Conservation (phyloP, 2,888 invertebrate genomes). For the Crossocerus cetratus region DNA sequence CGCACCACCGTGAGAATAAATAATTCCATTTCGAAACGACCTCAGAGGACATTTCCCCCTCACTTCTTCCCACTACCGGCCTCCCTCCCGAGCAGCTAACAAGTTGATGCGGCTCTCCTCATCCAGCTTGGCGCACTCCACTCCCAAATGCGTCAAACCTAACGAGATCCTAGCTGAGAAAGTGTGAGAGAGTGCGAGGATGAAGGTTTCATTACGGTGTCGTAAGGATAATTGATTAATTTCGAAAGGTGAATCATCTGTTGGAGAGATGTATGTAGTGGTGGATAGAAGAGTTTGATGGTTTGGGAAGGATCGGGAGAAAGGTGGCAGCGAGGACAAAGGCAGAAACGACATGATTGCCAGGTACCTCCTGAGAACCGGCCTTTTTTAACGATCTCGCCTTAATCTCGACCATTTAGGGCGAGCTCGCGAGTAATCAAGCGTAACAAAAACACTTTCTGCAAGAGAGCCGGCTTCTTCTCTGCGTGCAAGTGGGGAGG, state of each 20-base stretch:
- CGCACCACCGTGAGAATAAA: slow-evolving; percentile 56
- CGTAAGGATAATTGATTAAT: not conserved
- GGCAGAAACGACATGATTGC: slow-evolving; percentile 20
- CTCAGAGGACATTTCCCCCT: not conserved
- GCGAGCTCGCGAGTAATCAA: slow-evolving; percentile 26
- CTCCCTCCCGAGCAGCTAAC: too few relatives aligned
- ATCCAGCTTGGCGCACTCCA: too few relatives aligned
- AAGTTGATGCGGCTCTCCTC: too few relatives aligned
- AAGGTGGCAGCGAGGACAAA: slow-evolving; percentile 2
- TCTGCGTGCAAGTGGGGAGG: slow-evolving; percentile 3
- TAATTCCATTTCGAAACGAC: slow-evolving; percentile 61
- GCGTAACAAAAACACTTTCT: slow-evolving; percentile 18
- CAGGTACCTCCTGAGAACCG: not conserved
- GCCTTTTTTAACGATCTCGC: slow-evolving; percentile 22
- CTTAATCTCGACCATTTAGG: slow-evolving; percentile 27
- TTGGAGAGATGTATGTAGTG: not conserved
- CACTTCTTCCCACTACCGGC: not conserved
- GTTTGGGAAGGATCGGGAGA: not conserved
- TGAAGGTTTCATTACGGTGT: not conserved
- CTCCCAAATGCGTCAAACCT: not conserved
- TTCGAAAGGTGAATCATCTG: slow-evolving; percentile 1
- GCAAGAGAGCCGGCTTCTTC: slow-evolving; percentile 15
- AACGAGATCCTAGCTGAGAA: not conserved
- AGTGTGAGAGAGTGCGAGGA: not conserved
- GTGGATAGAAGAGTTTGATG: not conserved